phyloP scores from a whole-genome alignment of 2,888 invertebrate genomes.

The Caenorhabditis virilis region DNA sequence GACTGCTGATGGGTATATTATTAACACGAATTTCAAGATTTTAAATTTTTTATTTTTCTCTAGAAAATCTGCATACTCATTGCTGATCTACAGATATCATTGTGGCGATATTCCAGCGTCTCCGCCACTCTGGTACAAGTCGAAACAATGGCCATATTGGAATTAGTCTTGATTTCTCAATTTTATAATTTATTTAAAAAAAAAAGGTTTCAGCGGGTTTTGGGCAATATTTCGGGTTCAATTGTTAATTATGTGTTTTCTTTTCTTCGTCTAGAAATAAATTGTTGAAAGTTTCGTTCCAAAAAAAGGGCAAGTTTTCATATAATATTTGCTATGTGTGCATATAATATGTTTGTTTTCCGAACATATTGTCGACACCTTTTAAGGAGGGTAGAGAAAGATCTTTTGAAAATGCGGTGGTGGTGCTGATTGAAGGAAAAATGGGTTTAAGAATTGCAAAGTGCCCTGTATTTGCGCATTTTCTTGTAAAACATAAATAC shows the following conservation, averaged over 20 bases:
- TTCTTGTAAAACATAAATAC: neutral
- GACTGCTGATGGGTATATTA: slow-evolving; percentile 28
- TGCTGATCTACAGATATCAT: slow-evolving; percentile 37
- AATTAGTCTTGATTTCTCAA: neutral
- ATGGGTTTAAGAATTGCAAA: neutral
- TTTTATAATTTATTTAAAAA: neutral
- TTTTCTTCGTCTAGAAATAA: neutral
- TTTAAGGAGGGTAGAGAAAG: neutral
- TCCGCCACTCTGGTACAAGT: slow-evolving; percentile 39
- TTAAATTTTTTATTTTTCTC: neutral
- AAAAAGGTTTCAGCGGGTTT: slow-evolving; percentile 7
- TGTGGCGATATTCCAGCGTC: slow-evolving; percentile 40
- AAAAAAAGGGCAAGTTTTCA: too few species aligned
- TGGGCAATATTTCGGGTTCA: neutral
- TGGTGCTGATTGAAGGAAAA: neutral
- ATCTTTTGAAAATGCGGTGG: too few species aligned
- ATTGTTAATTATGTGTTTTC: neutral
- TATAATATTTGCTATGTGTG: too few species aligned
- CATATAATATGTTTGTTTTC: slow-evolving; percentile 1
- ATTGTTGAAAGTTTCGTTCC: neutral
- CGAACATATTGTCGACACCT: neutral
- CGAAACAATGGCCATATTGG: slow-evolving; percentile 49
- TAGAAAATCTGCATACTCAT: slow-evolving; percentile 18
- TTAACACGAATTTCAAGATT: neutral
- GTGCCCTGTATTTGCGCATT: neutral